phyloP scores from a whole-genome alignment of 2,888 invertebrate genomes.

The Pachycephus smyrnensis region DNA sequence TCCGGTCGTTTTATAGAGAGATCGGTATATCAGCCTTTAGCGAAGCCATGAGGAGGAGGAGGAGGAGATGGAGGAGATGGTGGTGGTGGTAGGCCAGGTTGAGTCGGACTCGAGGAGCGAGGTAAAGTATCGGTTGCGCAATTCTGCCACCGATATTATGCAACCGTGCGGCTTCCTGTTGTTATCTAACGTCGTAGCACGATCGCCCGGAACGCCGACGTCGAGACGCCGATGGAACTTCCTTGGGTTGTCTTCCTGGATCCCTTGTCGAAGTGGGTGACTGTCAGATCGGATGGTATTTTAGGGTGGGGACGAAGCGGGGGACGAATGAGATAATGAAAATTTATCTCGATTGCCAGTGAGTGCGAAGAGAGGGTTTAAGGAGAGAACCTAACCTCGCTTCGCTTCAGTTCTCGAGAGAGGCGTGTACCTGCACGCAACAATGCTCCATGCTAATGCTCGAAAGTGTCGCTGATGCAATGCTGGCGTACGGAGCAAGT shows the following conservation, averaged over 20 bases:
- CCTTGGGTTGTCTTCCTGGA: neutral
- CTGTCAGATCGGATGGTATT: neutral
- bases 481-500: slow-evolving; percentile 34
- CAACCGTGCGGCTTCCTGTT: slow-evolving; percentile 55
- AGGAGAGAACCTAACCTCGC: neutral
- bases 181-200: slow-evolving; percentile 48
- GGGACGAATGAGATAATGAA: neutral
- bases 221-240: neutral
- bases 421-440: slow-evolving; percentile 27
- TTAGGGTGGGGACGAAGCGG: neutral
- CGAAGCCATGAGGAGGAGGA: neutral
- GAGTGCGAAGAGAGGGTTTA: neutral
- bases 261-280: neutral
- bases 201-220: neutral
- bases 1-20: neutral
- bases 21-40: neutral
- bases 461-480: slow-evolving; percentile 54
- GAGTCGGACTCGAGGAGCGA: neutral
- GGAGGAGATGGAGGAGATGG: neutral
- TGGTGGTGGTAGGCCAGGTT: neutral
- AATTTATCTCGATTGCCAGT: neutral
- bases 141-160: slow-evolving; percentile 51
- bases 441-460: slow-evolving; percentile 52
- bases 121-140: slow-evolving; percentile 53
- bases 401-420: neutral